Evolutionary conservation across 2,113 vertebrate genomes (phyloP), one percentile per base, ranked within the genome.

Genomic region (Neoarius graeffei): DNA sequence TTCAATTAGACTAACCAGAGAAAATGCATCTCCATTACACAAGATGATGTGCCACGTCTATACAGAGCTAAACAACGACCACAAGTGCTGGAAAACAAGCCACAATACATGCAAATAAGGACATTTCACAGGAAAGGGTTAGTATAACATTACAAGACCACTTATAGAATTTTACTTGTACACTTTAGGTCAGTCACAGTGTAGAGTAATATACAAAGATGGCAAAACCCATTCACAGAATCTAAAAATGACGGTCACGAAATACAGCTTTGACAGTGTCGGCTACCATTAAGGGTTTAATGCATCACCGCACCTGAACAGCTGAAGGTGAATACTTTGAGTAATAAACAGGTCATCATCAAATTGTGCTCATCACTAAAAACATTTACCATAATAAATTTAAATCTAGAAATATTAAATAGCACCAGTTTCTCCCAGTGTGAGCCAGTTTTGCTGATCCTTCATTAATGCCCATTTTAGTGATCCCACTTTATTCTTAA

Each of bases 301-400:
- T 50, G 23, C 57, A 83, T 83, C 80, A 83, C 52, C 62, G 79
- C 23, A 87, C 50, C 20, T 25, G 25, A 74, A 83, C 10, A 76
- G n/a, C 42, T 30, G 14, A 67, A 35, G 17, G 3, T 14, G n/a
- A 13, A 79, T 56, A 10, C 9, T 54, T 52, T 9, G 7, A 59
- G 59, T 10, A 42, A 17, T 66, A 62, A 50, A n/a, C 7, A 74
- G 1, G 35, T n/a, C 35, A 30, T 19, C 64, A 64, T 83, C 19
- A 76, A 76, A 50, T 25, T 27, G 10, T 35, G 17, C 17, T 86
- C n/a, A 50, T 85, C 15, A 42, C n/a, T n/a, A 60, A 7, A 9
- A 17, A 76, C 19, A 77, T 62, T 48, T 48, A 67, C 5, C 17
- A 71, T 19, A 57, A 57, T 14, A 42, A n/a, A 42, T 19, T 62